These are phyloP conservation scores for Pangasius larnaudii DNA, from an alignment of 2,797 vertebrate genomes.

Conservation along the genomic window DNA sequence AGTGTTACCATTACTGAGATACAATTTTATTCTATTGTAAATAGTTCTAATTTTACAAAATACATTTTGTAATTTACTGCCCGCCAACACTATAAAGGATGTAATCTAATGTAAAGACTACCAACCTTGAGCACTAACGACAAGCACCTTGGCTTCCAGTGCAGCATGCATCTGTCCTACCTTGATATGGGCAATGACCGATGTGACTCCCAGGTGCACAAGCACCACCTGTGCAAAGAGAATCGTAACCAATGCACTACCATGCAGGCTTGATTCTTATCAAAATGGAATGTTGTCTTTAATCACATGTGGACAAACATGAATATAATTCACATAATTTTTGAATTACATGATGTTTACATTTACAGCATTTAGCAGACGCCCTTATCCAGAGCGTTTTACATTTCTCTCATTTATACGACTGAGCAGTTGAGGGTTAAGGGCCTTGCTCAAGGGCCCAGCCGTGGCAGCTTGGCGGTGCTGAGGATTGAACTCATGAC, in stretches of 20 bases:
- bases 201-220: constrained; percentile 77
- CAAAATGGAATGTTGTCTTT: not conserved
- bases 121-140: constrained; percentile 78
- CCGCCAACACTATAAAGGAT: not conserved
- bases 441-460: no score
- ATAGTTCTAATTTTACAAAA: not conserved
- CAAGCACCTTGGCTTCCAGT: constrained; percentile 76
- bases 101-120: constrained; percentile 3
- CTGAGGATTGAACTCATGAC: no score
- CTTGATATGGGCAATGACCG: constrained; percentile 80
- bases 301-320: not conserved
- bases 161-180: constrained; percentile 79
- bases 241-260: not conserved
- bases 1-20: not conserved
- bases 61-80: not conserved
- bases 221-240: constrained; percentile 72
- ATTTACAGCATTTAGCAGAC: no score
- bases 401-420: no score
- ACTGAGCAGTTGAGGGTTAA: no score
- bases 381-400: no score
- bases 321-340: not conserved
- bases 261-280: not conserved
- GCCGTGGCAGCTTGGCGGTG: no score
- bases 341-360: no score
- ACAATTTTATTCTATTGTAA: not conserved